Percentiles rank a stretch among this genome's conserved stretches.
These are phyloP conservation scores for Copidosoma floridanum DNA, from an alignment of 1,140 invertebrate genomes.

Conservation along the genomic window DNA sequence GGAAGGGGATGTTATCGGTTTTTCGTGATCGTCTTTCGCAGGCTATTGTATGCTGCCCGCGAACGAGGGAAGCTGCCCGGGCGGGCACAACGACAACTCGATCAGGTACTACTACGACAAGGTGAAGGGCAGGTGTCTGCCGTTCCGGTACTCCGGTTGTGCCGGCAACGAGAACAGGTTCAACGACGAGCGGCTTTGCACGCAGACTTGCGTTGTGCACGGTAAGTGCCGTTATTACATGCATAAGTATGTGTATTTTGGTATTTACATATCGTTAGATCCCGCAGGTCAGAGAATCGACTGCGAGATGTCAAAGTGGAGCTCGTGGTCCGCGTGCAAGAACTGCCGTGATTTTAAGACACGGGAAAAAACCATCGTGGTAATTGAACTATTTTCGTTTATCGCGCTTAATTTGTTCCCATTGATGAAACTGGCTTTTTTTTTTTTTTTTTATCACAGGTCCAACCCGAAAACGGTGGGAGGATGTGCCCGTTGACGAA, in stretches of 20 bases:
- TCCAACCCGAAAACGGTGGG: constrained; percentile 9
- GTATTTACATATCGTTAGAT: too few relatives aligned
- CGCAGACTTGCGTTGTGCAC: background rate
- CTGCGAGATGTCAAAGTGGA: constrained; percentile 15
- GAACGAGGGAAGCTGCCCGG: background rate
- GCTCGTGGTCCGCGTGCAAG: constrained; percentile 2
- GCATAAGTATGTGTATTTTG: background rate
- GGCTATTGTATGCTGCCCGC: background rate
- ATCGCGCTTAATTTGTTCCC: background rate
- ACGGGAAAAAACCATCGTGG: constrained; percentile 3
- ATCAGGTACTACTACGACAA: constrained; percentile 1
- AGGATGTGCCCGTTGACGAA: constrained; percentile 10
- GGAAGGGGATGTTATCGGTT: too few relatives aligned
- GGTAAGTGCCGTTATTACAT: background rate
- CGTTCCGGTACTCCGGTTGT: constrained; percentile 16
- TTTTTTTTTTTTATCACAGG: constrained; percentile 9
- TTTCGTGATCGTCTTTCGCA: background rate
- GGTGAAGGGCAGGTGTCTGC: background rate
- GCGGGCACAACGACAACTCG: background rate
- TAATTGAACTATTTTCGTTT: too few relatives aligned
- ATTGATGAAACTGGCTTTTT: background rate
- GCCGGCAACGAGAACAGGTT: constrained; percentile 18
- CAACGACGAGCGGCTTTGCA: constrained; percentile 3
- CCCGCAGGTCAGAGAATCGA: constrained; percentile 13
- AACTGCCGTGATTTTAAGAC: background rate